Conservation (phyloP, 2,797 vertebrate species). For the Silurus aristotelis region DNA sequence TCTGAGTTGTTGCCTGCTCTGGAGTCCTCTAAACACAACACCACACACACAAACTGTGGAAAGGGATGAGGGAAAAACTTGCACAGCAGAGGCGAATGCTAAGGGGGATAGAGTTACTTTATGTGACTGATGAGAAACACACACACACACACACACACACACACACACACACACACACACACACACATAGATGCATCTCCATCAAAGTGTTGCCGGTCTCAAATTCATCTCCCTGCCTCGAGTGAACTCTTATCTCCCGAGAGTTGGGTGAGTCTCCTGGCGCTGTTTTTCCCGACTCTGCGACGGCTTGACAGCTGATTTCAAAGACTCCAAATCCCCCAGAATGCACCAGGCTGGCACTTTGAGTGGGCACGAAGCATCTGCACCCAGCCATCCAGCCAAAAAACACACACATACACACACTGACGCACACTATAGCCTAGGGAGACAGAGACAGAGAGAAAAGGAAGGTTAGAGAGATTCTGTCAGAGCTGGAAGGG, state of each 20-base stretch:
- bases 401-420: slow-evolving; percentile 6
- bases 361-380: slow-evolving; percentile 58
- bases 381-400: slow-evolving; percentile 53
- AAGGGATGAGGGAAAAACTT: slow-evolving; percentile 21
- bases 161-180: slow-evolving; percentile 41
- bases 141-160: slow-evolving; percentile 37
- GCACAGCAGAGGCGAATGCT: slow-evolving; percentile 26
- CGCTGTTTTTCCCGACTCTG: slow-evolving; percentile 61
- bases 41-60: slow-evolving; percentile 9
- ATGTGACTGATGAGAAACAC: slow-evolving; percentile 45
- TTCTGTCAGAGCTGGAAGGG: slow-evolving; percentile 48
- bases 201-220: slow-evolving; percentile 48
- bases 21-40: neutral
- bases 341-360: slow-evolving; percentile 54
- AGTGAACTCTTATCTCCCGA: slow-evolving; percentile 75
- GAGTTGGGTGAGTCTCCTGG: slow-evolving; percentile 75
- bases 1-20: neutral
- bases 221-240: slow-evolving; percentile 65
- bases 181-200: slow-evolving; percentile 39
- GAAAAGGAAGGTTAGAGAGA: slow-evolving; percentile 35
- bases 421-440: slow-evolving; percentile 46
- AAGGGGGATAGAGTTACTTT: slow-evolving; percentile 31
- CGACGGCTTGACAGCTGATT: slow-evolving; percentile 70
- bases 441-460: slow-evolving; percentile 37
- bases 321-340: slow-evolving; percentile 61